These are phyloP conservation scores for Natrix natrix DNA, from an alignment of 2,797 vertebrate species.

Conservation along the genomic window DNA sequence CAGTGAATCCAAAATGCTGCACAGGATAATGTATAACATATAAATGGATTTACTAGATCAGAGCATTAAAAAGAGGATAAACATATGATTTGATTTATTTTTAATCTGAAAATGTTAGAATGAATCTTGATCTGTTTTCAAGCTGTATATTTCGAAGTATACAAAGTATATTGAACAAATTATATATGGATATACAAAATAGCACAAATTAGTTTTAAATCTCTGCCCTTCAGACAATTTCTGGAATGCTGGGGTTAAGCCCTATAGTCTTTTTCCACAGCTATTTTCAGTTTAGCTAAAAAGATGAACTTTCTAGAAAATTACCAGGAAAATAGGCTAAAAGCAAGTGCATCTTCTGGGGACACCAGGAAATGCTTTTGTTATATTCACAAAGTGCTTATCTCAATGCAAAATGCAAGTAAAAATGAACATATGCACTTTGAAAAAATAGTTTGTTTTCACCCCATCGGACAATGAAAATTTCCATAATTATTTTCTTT, in stretches of 20 bases:
- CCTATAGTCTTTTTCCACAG: slow-evolving; percentile 27
- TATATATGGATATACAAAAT: slow-evolving; percentile 21
- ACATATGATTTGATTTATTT: not conserved
- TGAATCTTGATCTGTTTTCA: slow-evolving; percentile 28
- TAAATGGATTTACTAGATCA: not conserved
- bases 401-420: slow-evolving; percentile 61
- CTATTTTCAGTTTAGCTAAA: slow-evolving; percentile 56
- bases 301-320: slow-evolving; percentile 47
- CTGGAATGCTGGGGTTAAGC: slow-evolving; percentile 39
- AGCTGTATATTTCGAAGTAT: not conserved
- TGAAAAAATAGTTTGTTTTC: slow-evolving; percentile 67
- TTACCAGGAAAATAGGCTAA: slow-evolving; percentile 54
- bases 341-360: slow-evolving; percentile 59
- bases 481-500: slow-evolving; percentile 57
- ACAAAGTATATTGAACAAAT: slow-evolving; percentile 39
- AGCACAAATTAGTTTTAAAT: slow-evolving; percentile 24
- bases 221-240: slow-evolving; percentile 45
- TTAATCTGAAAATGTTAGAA: slow-evolving; percentile 1
- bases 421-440: slow-evolving; percentile 55
- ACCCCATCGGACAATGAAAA: slow-evolving; percentile 62
- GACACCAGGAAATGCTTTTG: slow-evolving; percentile 61
- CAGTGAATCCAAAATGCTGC: not conserved
- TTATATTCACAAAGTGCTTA: slow-evolving; percentile 56
- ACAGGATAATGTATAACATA: not conserved
- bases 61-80: not conserved